Conservation (phyloP, 2,797 vertebrate species). For the Masticophis lateralis region DNA sequence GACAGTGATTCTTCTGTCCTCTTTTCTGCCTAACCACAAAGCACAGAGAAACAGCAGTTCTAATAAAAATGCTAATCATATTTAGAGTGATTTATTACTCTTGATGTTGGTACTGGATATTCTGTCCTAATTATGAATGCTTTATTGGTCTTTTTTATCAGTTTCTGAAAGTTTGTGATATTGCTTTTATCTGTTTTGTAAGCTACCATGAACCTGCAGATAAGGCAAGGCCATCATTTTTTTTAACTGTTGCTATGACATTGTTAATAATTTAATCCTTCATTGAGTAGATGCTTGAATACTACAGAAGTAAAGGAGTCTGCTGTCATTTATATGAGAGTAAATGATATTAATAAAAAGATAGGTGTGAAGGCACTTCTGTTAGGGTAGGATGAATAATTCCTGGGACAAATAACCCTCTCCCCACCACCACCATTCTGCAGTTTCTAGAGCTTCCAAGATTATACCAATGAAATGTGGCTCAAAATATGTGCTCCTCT, state of each 20-base stretch:
- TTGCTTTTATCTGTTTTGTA: neutral
- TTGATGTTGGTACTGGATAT: slow-evolving; percentile 5
- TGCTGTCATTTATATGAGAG: neutral
- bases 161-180: slow-evolving; percentile 3
- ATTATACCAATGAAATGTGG: no score
- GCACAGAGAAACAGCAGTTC: neutral
- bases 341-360: neutral
- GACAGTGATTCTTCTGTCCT: neutral
- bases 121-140: slow-evolving; percentile 1
- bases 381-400: neutral
- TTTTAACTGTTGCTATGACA: neutral
- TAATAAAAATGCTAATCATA: neutral
- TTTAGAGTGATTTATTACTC: slow-evolving; percentile 6
- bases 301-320: neutral
- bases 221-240: neutral
- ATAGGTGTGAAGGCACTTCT: neutral
- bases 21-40: neutral
- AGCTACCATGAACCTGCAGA: neutral
- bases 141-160: neutral
- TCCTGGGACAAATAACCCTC: no score
- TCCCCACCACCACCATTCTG: no score
- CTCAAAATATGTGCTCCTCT: no score
- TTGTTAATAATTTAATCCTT: neutral
- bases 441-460: no score
- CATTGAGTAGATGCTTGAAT: neutral